These are phyloP conservation scores for Ceratina australensis DNA, from an alignment of 1,140 invertebrate species.

Conservation along the genomic window DNA sequence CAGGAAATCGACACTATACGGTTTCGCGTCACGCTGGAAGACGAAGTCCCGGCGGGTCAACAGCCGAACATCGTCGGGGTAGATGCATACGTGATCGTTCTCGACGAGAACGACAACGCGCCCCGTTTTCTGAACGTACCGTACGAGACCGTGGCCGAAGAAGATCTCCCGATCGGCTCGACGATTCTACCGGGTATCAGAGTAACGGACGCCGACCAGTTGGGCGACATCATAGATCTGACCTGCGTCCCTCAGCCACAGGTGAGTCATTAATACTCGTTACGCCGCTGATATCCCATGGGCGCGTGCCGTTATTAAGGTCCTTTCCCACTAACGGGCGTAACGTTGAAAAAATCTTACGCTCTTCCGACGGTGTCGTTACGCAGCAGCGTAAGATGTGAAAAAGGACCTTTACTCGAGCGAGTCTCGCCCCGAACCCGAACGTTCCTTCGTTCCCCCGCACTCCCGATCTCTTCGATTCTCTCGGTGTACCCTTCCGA, in stretches of 20 bases:
- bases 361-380: too few species aligned
- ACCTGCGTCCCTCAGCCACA: slow-evolving; percentile 82
- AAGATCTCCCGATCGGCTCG: slow-evolving; percentile 87
- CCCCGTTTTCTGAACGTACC: slow-evolving; percentile 88
- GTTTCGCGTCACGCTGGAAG: slow-evolving; percentile 88
- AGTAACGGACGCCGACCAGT: slow-evolving; percentile 88
- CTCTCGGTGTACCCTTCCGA: too few species aligned
- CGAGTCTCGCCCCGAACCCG: too few species aligned
- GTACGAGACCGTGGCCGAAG: slow-evolving; percentile 88
- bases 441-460: too few species aligned
- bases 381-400: too few species aligned
- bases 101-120: slow-evolving; percentile 94
- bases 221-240: slow-evolving; percentile 89
- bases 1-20: slow-evolving; percentile 87
- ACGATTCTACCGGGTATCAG: slow-evolving; percentile 87
- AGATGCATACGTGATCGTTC: slow-evolving; percentile 89
- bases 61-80: slow-evolving; percentile 88
- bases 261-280: slow-evolving; percentile 70
- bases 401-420: too few species aligned
- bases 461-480: too few species aligned
- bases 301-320: background rate
- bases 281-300: slow-evolving; percentile 35
- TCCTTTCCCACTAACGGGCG: background rate
- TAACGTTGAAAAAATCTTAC: too few species aligned
- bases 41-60: slow-evolving; percentile 85